Conservation (phyloP, 2,888 invertebrate species). For the Chrysina gloriosa region DNA sequence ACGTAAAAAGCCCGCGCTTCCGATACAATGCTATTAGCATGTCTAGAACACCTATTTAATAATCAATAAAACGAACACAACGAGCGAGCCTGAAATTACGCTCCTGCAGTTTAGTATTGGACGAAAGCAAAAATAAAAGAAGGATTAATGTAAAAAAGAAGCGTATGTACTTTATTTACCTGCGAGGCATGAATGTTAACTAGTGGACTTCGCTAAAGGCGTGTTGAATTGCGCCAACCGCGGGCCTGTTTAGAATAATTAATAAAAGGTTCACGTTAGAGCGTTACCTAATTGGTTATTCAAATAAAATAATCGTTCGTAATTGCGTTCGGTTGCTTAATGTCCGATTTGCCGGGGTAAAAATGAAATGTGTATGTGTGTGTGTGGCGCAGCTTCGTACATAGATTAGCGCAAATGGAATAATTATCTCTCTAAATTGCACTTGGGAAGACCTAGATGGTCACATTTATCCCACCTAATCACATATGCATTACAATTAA, state of each 20-base stretch:
- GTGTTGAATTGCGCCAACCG: not conserved
- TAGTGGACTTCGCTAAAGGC: not conserved
- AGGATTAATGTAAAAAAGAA: not conserved
- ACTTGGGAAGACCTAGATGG: not conserved
- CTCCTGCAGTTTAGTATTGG: not conserved
- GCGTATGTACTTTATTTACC: not conserved
- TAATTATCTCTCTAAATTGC: not conserved
- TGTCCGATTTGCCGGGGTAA: not conserved
- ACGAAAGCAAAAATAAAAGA: not conserved
- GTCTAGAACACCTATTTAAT: not conserved
- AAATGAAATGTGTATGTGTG: too few relatives aligned
- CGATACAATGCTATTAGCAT: not conserved
- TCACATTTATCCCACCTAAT: not conserved
- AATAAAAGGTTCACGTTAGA: constrained; percentile 5
- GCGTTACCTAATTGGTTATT: constrained; percentile 1
- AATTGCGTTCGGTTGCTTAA: not conserved
- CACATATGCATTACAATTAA: not conserved
- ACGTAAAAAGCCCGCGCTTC: too few relatives aligned
- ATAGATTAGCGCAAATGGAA: too few relatives aligned
- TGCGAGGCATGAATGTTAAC: constrained; percentile 6
- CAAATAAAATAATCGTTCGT: not conserved
- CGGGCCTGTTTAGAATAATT: not conserved
- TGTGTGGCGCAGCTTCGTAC: too few relatives aligned
- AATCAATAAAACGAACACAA: not conserved
- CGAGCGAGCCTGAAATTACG: not conserved